phyloP scores from a whole-genome alignment of 2,888 invertebrate species.

The Pimpla rufipes region DNA sequence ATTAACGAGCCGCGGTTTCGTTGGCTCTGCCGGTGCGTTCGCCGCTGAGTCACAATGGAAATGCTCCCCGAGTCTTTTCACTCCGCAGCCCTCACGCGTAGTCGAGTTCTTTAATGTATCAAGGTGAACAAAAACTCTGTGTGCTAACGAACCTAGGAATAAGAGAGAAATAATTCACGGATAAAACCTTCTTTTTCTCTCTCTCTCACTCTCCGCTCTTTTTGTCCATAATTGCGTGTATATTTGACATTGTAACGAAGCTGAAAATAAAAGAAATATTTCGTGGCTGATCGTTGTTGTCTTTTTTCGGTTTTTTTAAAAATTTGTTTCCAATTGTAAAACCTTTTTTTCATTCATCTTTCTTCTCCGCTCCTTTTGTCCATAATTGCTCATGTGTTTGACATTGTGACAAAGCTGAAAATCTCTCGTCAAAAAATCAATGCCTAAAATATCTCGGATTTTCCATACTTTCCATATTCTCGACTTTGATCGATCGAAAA shows the following conservation, averaged over 20 bases:
- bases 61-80: slow-evolving; percentile 49
- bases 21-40: slow-evolving; percentile 48
- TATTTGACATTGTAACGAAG: background rate
- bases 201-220: too few relatives aligned
- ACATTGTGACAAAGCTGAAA: too few relatives aligned
- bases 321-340: too few relatives aligned
- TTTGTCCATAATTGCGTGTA: background rate
- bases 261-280: background rate
- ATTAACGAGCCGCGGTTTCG: slow-evolving; percentile 71
- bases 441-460: too few relatives aligned
- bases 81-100: slow-evolving; percentile 22
- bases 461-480: too few relatives aligned
- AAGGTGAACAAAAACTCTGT: slow-evolving; percentile 23
- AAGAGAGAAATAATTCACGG: slow-evolving; percentile 19
- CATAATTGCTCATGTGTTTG: too few relatives aligned
- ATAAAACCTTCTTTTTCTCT: background rate
- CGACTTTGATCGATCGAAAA: too few relatives aligned
- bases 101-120: slow-evolving; percentile 46
- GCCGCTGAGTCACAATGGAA: slow-evolving; percentile 41
- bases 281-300: background rate
- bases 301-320: background rate
- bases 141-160: slow-evolving; percentile 2
- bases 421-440: too few relatives aligned
- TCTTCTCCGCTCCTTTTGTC: too few relatives aligned
- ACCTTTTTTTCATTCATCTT: too few relatives aligned